Evolutionary conservation across 2,888 invertebrate genomes (phyloP), one percentile per base, ranked within the genome.

Genomic region (Myopa testacea): DNA sequence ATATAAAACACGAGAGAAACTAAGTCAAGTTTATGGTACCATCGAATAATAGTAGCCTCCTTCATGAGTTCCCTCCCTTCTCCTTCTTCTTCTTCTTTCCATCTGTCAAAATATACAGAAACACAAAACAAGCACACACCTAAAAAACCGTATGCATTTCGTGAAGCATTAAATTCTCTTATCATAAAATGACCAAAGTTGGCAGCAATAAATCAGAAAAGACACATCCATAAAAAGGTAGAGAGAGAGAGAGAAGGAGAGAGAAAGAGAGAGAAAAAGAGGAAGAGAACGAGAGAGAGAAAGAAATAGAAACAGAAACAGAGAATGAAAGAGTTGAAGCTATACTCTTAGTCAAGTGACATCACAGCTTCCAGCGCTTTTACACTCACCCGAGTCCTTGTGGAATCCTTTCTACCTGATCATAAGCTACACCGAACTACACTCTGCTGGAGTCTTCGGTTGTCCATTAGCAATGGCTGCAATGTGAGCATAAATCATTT

Each of bases 191-290:
- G 65, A 65, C 65, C 38, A 34, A 65, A 38, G 65, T 34, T 65
- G 65, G 12, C 16, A 12, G 37, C 65, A 8, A 37, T 65, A 65
- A 65, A 65, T 37, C 65, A 65, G 12, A 62, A 62, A 62, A 62
- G 10, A 26, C 6, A 62, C 62, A 62, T 10, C 19, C 26, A 10
- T 62, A 19, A 62, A 62, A 10, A 45, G 52, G 69, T 6, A n/a
- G 34, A 6, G 40, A 8, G 12, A 45, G n/a, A 50, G 14, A 50
- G 3, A 37, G 40, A 45, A 4, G 38, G 3, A 45, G 52, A 45
- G n/a, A 50, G 14, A 50, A 50, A 37, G 40, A 45, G 40, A 68
- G 3, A 45, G 52, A 45, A 19, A n/a, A 45, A 6, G 40, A 8
- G 12, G 12, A 45, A 45, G 8, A 26, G 38, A 50, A n/a, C n/a